phyloP scores from a whole-genome alignment of 2,797 vertebrate species.

The Odontamblyopus lacepedii region DNA sequence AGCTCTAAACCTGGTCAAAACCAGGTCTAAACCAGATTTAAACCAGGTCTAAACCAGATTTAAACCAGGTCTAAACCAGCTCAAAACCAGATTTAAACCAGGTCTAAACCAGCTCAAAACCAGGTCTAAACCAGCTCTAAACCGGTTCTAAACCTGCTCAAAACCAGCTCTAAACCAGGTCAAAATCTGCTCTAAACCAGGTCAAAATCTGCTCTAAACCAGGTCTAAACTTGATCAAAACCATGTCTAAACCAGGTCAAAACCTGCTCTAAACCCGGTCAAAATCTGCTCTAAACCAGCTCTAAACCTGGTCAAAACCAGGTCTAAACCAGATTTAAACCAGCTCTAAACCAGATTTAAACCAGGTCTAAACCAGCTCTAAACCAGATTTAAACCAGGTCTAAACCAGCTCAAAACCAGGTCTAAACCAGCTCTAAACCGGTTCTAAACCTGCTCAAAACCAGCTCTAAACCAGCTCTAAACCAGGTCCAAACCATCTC shows the following conservation, averaged over 20 bases:
- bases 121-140: background rate
- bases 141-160: no score
- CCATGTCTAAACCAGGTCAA: background rate
- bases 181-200: background rate
- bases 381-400: background rate
- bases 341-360: background rate
- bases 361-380: background rate
- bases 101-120: no score
- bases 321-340: background rate
- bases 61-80: no score
- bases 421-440: background rate
- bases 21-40: no score
- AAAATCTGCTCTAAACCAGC: background rate
- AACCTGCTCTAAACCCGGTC: background rate
- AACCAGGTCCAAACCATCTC: background rate
- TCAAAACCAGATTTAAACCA: background rate
- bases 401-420: background rate
- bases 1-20: background rate
- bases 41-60: no score
- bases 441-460: no score
- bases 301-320: background rate
- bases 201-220: background rate
- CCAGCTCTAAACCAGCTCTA: background rate
- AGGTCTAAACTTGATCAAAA: no score
- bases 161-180: background rate